These are phyloP conservation scores for Chionoecetes opilio DNA, from an alignment of 1,140 invertebrate genomes.

Conservation along the genomic window DNA sequence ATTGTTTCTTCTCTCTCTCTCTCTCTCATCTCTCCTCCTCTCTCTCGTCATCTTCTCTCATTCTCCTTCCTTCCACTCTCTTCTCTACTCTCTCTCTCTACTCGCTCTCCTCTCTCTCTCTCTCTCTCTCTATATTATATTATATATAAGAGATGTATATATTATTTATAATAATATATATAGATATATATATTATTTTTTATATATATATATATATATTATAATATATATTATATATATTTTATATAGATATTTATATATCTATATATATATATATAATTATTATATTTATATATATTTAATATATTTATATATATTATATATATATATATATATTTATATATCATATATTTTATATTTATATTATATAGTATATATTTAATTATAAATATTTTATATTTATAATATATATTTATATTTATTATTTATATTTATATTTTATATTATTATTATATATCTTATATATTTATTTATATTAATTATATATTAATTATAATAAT, in stretches of 20 bases:
- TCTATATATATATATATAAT: background rate
- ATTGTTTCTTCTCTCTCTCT: slow-evolving; percentile 36
- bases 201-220: background rate
- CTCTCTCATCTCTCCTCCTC: background rate
- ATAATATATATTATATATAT: background rate
- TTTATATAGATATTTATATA: too few relatives aligned
- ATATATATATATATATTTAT: too few relatives aligned
- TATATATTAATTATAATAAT: too few relatives aligned
- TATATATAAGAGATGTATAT: background rate
- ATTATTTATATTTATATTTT: too few relatives aligned
- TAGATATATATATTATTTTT: background rate
- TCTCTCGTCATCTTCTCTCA: background rate
- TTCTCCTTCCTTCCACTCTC: background rate
- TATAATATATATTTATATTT: too few relatives aligned
- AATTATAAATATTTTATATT: too few relatives aligned
- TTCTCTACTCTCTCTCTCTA: background rate
- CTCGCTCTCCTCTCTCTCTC: background rate
- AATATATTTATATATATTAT: too few relatives aligned
- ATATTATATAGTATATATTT: too few relatives aligned
- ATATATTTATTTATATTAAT: too few relatives aligned
- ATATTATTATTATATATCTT: too few relatives aligned
- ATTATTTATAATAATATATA: background rate
- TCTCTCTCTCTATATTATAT: background rate
- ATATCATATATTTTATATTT: too few relatives aligned
- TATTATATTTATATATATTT: too few relatives aligned